Conservation (phyloP, 2,797 vertebrate species). For the Nyctibius grandis region DNA sequence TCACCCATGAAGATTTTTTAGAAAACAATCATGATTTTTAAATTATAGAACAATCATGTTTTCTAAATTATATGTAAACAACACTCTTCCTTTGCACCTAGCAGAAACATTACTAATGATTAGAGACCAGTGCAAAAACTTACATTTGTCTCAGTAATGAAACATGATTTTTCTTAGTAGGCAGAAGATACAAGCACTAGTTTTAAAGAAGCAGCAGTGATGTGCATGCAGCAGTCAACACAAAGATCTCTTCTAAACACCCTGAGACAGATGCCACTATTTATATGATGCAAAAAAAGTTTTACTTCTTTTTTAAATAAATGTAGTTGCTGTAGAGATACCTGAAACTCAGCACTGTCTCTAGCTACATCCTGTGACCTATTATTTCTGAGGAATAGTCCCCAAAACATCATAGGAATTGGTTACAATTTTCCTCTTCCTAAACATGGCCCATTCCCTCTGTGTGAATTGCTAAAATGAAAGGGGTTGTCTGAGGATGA, state of each 20-base stretch:
- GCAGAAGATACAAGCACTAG: not conserved
- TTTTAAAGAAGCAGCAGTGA: not conserved
- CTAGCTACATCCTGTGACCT: not conserved
- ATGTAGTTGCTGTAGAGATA: not conserved
- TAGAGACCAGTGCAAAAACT: not conserved
- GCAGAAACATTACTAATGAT: not conserved
- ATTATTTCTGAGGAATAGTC: not conserved
- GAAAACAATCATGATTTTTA: not conserved
- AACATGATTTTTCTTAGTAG: not conserved
- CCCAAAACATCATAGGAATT: not conserved
- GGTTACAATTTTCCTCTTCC: conserved; percentile 7
- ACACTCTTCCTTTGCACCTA: not conserved
- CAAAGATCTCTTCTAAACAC: not conserved
- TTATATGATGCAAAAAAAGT: not conserved
- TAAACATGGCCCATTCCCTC: not conserved
- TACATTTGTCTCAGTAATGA: not conserved
- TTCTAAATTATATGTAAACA: not conserved
- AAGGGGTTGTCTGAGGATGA: not conserved
- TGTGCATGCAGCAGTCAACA: not conserved
- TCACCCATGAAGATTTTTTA: not conserved
- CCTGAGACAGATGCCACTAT: not conserved
- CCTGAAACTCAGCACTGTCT: not conserved
- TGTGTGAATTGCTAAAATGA: not conserved
- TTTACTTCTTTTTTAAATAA: not conserved
- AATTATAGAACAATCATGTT: not conserved